Conservation (phyloP, 92 coral and sea anemone genomes). For the Epizoanthus stellaris region DNA sequence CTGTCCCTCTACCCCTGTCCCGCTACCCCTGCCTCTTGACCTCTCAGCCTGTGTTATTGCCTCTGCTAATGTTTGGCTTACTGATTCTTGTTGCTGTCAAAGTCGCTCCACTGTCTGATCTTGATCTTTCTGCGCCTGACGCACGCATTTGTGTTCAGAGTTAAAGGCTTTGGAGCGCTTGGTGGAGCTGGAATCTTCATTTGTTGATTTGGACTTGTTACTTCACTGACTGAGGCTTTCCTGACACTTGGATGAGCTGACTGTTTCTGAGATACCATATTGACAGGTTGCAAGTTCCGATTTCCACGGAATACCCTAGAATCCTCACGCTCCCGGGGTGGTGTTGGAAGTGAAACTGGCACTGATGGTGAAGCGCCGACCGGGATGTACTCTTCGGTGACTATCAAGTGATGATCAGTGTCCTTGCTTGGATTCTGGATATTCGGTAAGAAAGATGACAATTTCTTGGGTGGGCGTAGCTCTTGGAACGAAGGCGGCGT, state of each 20-base stretch:
- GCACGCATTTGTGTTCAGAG: slow-evolving; percentile 19
- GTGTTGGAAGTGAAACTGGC: background rate
- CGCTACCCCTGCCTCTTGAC: no score
- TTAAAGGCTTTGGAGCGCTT: slow-evolving; percentile 18
- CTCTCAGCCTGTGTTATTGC: background rate
- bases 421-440: slow-evolving; percentile 34
- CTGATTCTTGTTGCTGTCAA: slow-evolving; percentile 18
- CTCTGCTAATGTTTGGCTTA: slow-evolving; percentile 31
- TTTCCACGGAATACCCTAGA: slow-evolving; percentile 8
- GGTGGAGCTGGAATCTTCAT: slow-evolving; percentile 33
- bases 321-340: slow-evolving; percentile 20
- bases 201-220: background rate
- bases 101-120: slow-evolving; percentile 6
- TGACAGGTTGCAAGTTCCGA: background rate
- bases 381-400: slow-evolving; percentile 13
- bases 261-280: slow-evolving; percentile 27
- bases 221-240: background rate
- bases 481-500: slow-evolving; percentile 18
- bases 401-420: background rate
- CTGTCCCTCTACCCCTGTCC: no score
- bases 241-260: slow-evolving; percentile 8
- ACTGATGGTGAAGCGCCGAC: background rate
- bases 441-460: slow-evolving; percentile 24
- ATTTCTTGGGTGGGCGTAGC: background rate
- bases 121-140: slow-evolving; percentile 43